Conservation (phyloP, 2,113 vertebrate species). For the Egretta garzetta region DNA sequence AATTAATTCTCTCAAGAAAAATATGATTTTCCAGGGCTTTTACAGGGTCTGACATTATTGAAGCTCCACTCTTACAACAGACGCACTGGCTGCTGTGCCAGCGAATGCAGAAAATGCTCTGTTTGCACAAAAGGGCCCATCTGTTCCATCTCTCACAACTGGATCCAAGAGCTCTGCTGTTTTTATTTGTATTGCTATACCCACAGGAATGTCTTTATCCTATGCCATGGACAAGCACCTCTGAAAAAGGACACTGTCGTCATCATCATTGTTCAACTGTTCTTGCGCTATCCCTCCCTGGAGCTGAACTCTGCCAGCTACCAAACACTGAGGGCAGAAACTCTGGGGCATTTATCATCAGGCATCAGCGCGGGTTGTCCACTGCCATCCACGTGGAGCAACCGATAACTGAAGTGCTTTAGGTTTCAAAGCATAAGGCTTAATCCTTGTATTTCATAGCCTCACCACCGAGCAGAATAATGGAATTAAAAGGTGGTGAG, state of each 20-base stretch:
- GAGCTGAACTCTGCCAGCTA: neutral
- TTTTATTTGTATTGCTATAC: neutral
- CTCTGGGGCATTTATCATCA: neutral
- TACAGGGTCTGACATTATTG: neutral
- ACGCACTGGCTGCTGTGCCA: neutral
- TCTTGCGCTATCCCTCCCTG: neutral
- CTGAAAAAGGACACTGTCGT: neutral
- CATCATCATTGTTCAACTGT: neutral
- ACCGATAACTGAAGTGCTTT: rapidly evolving
- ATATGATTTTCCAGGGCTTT: neutral
- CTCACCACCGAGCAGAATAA: neutral
- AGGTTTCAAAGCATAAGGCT: neutral
- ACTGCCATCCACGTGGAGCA: neutral
- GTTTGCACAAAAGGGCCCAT: constrained; percentile 46
- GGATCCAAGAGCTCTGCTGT: neutral
- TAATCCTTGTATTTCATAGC: neutral
- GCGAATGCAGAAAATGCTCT: neutral
- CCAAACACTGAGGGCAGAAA: neutral
- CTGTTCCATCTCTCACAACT: constrained; percentile 41
- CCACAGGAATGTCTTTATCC: neutral
- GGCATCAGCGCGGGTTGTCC: neutral
- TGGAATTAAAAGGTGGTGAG: neutral
- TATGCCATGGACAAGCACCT: neutral
- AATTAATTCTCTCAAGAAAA: constrained; percentile 23
- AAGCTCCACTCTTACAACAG: neutral